phyloP scores from a whole-genome alignment of 2,888 invertebrate genomes.

The Andrena marginata region DNA sequence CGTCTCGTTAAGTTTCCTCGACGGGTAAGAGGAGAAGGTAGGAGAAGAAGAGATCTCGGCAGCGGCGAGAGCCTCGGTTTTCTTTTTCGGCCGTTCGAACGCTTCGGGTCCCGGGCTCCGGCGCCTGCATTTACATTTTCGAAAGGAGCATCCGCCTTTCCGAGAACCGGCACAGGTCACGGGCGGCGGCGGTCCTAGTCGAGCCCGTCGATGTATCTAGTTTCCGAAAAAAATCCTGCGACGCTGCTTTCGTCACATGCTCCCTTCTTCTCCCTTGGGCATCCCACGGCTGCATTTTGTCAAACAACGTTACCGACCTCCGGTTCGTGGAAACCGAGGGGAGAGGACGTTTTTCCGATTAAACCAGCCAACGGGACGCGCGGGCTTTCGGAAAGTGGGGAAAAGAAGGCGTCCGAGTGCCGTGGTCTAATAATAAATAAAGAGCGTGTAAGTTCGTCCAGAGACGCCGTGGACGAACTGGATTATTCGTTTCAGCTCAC shows the following conservation, averaged over 20 bases:
- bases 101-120: slow-evolving; percentile 31
- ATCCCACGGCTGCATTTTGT: background rate
- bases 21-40: background rate
- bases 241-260: slow-evolving; percentile 19
- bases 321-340: background rate
- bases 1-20: slow-evolving; percentile 28
- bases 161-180: slow-evolving; percentile 60
- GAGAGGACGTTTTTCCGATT: slow-evolving; percentile 13
- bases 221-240: slow-evolving; percentile 49
- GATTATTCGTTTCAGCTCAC: slow-evolving; percentile 5
- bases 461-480: slow-evolving; percentile 16
- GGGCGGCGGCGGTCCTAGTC: slow-evolving; percentile 48
- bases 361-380: background rate
- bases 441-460: slow-evolving; percentile 1
- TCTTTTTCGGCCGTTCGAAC: slow-evolving; percentile 10
- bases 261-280: background rate
- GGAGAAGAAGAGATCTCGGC: background rate
- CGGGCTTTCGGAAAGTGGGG: background rate
- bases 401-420: background rate
- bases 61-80: slow-evolving; percentile 1
- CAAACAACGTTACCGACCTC: slow-evolving; percentile 10
- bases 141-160: slow-evolving; percentile 75
- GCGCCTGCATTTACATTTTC: slow-evolving; percentile 72
- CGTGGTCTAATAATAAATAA: slow-evolving; percentile 36
- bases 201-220: slow-evolving; percentile 45